A percentile compares a stretch with the other conserved stretches of the same genome.
Conservation (phyloP, 2,797 vertebrate genomes). For the Sebastes steindachneri region DNA sequence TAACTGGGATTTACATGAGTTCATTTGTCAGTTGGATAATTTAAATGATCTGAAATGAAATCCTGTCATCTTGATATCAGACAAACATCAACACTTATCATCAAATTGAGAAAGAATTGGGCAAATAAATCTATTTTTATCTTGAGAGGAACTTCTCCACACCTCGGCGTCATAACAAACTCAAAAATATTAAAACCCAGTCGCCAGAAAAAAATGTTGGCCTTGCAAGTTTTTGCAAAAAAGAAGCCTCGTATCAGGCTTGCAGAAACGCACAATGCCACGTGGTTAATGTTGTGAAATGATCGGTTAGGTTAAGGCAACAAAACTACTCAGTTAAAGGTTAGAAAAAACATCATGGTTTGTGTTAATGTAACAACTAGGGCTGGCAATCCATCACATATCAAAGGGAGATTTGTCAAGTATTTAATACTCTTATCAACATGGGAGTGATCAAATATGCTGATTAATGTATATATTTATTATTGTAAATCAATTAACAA, state of each 20-base stretch:
- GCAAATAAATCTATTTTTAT: neutral
- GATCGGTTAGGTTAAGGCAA: neutral
- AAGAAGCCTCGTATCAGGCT: neutral
- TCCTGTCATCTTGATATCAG: neutral
- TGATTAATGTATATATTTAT: no score
- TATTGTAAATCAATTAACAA: no score
- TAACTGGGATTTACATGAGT: neutral
- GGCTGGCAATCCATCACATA: no score
- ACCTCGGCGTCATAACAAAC: neutral
- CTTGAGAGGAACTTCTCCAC: neutral
- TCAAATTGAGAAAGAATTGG: neutral
- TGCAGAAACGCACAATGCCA: neutral
- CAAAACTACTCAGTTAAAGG: neutral
- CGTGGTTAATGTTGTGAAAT: neutral
- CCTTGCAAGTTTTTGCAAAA: neutral
- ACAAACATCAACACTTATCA: neutral
- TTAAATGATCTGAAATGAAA: neutral
- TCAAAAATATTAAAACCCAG: neutral
- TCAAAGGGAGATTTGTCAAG: no score
- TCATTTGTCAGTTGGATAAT: neutral
- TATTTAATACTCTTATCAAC: no score
- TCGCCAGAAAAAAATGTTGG: neutral
- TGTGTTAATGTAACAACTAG: no score
- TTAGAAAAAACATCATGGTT: neutral
- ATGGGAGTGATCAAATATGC: no score